Evolutionary conservation across 2,113 vertebrate genomes (phyloP), one percentile per base, ranked within the genome.

Genomic region (Neoarius graeffei): DNA sequence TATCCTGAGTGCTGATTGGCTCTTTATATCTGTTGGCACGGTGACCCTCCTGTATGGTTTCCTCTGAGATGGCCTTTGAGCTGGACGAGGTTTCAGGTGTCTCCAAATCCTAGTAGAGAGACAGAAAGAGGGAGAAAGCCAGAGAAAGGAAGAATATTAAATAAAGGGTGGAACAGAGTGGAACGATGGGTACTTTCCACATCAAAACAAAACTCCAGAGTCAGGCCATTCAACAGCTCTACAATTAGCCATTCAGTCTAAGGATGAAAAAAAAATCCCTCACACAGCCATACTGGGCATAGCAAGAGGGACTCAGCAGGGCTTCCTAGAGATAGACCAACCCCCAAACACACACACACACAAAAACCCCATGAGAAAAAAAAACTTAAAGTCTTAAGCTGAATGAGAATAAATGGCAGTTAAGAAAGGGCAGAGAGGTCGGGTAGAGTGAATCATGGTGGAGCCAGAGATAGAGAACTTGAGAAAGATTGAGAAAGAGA

Each of bases 91-190:
- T 90, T 48, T 89, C 85, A 1, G 52, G 52, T 23, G 85, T 91
- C 85, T 94, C 91, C 30, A 5, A 66, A 20, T 93, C 93, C 94
- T 95, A 83, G 81, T 27, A 85, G 67, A 71, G 23, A 79, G 66
- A 87, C 48, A 56, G 60, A 92, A 8, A 88, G 25, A 89, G 27
- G 85, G 30, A 11, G 86, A 84, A 87, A 83, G 88, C 81, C 17
- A 76, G 14, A 57, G 54, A 79, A 81, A 91, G 86, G 89, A 81
- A 86, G 88, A 89, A 90, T 82, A 84, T 87, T 90, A 88, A 89
- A 91, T 81, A n/a, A 85, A 30, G 54, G n/a, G 42, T 54, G 64
- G 69, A 56, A 85, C 59, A 83, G 50, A 89, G 69, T 83, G 88
- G 81, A 30, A 77, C 42, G 86, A 27, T 76, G 48, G 52, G 86